phyloP scores from a whole-genome alignment of 2,888 invertebrate genomes.

The Eledona agricola region DNA sequence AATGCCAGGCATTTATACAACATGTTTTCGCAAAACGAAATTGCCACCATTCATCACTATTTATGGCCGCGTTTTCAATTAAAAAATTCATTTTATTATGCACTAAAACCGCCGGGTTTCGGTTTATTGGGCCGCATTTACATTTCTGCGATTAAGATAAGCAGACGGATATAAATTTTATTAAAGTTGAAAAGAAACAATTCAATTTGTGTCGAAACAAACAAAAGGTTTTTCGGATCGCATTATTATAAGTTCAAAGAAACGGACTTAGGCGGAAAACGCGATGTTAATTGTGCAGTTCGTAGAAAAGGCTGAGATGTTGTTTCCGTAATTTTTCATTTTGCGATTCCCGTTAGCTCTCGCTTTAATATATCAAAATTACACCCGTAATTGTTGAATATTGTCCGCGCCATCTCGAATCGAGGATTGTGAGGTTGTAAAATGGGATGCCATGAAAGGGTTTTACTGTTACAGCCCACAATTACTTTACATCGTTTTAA shows the following conservation, averaged over 20 bases:
- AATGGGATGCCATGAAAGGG: slow-evolving; percentile 46
- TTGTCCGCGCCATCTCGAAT: slow-evolving; percentile 46
- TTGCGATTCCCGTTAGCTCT: slow-evolving; percentile 8
- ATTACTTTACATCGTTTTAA: slow-evolving; percentile 51
- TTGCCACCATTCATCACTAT: too few species aligned
- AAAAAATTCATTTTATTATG: slow-evolving; percentile 34
- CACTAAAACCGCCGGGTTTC: slow-evolving; percentile 29
- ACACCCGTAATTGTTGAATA: slow-evolving; percentile 49
- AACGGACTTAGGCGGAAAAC: slow-evolving; percentile 6
- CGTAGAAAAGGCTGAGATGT: too few species aligned
- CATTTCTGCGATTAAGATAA: slow-evolving; percentile 16
- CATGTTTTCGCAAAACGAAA: too few species aligned
- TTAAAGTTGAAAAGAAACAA: slow-evolving; percentile 19
- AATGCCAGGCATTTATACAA: too few species aligned
- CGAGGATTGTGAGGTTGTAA: slow-evolving; percentile 45
- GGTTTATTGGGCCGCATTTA: slow-evolving; percentile 24
- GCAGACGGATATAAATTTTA: slow-evolving; percentile 20
- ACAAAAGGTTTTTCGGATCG: slow-evolving; percentile 7
- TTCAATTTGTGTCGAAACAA: slow-evolving; percentile 14
- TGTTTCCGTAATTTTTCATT: slow-evolving; percentile 31
- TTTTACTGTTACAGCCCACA: slow-evolving; percentile 45
- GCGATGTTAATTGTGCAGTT: too few species aligned
- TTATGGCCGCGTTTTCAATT: too few species aligned
- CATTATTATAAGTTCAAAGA: slow-evolving; percentile 4
- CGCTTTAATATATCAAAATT: slow-evolving; percentile 47